Percentiles rank a stretch among this genome's conserved stretches.
Evolutionary conservation across 2,113 vertebrate genomes (phyloP).

Genomic region (Melanerpes formicivorus): DNA sequence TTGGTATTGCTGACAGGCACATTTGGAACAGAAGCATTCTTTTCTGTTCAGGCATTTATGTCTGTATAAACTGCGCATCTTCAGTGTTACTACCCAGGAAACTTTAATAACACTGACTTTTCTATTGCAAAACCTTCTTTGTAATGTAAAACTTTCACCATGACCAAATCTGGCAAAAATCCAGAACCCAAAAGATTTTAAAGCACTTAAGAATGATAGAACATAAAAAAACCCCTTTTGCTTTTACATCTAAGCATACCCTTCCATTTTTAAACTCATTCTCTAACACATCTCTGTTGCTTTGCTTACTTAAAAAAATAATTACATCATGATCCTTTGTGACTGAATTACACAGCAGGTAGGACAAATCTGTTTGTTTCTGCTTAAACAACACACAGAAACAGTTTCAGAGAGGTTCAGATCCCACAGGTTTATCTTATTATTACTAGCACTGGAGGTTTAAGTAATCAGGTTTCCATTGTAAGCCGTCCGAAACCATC

Average conservation of each 20-base stretch:
- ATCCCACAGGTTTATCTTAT: not conserved
- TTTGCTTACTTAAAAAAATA: not conserved
- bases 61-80: not conserved
- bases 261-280: not conserved
- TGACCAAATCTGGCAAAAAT: not conserved
- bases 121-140: not conserved
- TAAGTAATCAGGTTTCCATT: not conserved
- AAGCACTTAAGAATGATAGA: not conserved
- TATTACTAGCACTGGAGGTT: not conserved
- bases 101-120: not conserved
- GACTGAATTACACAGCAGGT: not conserved
- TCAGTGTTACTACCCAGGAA: not conserved
- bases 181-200: not conserved
- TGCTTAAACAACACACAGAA: not conserved
- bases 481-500: not conserved
- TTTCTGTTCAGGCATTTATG: not conserved
- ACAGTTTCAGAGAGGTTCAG: not conserved
- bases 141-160: not conserved
- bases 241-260: not conserved
- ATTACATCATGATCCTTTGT: not conserved
- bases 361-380: not conserved
- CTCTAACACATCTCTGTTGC: not conserved
- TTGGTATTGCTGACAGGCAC: constrained; percentile 24
- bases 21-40: not conserved
- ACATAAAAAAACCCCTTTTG: not conserved